Conservation (phyloP, 2,888 invertebrate species). For the Congeria kusceri region DNA sequence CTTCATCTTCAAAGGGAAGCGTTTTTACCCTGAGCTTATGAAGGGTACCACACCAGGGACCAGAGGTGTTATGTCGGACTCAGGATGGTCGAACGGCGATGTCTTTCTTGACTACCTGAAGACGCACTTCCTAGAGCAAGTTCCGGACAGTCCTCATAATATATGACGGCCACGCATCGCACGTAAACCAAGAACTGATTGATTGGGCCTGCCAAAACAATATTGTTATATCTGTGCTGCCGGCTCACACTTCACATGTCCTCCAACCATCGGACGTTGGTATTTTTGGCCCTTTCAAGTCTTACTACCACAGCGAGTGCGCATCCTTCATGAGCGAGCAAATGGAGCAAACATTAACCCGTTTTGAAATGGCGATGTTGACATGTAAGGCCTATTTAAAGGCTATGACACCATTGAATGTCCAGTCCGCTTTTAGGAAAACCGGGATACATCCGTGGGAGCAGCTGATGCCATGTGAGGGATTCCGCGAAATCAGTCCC, state of each 20-base stretch:
- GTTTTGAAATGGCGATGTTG: conserved; percentile 31
- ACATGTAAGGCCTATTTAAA: conserved; percentile 36
- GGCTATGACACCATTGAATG: conserved; percentile 32
- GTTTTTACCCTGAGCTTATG: conserved; percentile 29
- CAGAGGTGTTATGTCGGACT: conserved; percentile 22
- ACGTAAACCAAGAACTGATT: conserved; percentile 9
- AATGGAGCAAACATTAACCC: conserved; percentile 80
- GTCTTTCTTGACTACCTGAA: conserved; percentile 38
- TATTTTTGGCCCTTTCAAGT: conserved; percentile 32
- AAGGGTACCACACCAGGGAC: conserved; percentile 24
- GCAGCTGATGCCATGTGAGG: background rate
- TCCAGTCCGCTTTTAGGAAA: conserved; percentile 35
- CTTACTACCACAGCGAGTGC: conserved; percentile 6
- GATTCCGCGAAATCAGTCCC: background rate
- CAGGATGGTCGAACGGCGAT: conserved; percentile 39
- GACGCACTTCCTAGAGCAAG: conserved; percentile 32
- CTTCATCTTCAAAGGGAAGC: conserved; percentile 36
- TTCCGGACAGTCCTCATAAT: conserved; percentile 26
- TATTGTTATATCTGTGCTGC: conserved; percentile 28
- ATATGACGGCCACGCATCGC: conserved; percentile 23
- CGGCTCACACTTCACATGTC: conserved; percentile 28
- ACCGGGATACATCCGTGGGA: conserved; percentile 45
- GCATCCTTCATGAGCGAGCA: conserved; percentile 44
- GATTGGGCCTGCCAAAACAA: conserved; percentile 33
- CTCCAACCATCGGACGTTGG: conserved; percentile 36